Evolutionary conservation across 2,888 invertebrate genomes (phyloP).

Genomic region (Petrolisthes cinctipes): DNA sequence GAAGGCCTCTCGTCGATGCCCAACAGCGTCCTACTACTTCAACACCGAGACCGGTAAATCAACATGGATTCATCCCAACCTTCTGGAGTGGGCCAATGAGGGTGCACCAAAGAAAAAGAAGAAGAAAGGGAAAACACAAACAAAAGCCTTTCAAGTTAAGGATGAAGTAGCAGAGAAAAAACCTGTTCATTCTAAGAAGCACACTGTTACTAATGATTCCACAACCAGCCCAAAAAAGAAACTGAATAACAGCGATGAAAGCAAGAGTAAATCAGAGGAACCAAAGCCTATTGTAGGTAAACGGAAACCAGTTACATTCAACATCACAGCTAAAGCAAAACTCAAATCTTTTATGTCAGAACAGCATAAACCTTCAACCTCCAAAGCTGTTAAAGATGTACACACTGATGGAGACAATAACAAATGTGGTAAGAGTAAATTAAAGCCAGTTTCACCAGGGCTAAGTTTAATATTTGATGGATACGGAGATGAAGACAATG

Average conservation of each 20-base stretch:
- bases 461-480: not conserved
- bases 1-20: constrained; percentile 30
- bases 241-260: not conserved
- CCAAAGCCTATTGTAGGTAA: not conserved
- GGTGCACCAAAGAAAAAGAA: not conserved
- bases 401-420: not conserved
- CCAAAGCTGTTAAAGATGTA: not conserved
- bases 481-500: not conserved
- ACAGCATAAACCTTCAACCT: not conserved
- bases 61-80: constrained; percentile 38
- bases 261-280: not conserved
- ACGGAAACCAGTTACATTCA: constrained; percentile 21
- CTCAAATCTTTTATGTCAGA: not conserved
- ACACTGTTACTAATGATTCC: not conserved
- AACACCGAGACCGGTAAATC: constrained; percentile 41
- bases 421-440: not conserved
- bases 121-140: constrained; percentile 7
- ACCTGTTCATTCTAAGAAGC: not conserved
- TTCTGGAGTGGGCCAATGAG: not conserved
- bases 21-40: constrained; percentile 28
- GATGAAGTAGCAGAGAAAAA: not conserved
- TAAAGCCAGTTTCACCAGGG: not conserved
- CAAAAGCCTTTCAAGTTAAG: not conserved
- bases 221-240: not conserved
- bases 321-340: constrained; percentile 20